Percentiles rank a stretch among this genome's conserved stretches.
phyloP scores from a whole-genome alignment of 1,140 invertebrate genomes.

The Hylaeus anthracinus region DNA sequence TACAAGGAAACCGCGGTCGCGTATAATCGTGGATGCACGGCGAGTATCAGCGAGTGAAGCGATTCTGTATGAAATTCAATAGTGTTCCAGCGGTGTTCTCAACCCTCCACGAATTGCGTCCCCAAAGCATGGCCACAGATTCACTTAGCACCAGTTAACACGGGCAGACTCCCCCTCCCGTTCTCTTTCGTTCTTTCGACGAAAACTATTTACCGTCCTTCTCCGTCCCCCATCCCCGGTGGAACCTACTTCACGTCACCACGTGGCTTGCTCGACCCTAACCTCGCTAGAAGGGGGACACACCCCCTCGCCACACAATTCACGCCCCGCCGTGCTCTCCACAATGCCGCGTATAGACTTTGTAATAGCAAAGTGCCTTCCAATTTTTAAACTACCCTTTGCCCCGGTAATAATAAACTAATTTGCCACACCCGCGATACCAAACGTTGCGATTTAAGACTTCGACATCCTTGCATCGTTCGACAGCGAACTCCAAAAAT shows the following conservation, averaged over 20 bases:
- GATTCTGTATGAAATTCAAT: slow-evolving; percentile 59
- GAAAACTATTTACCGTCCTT: slow-evolving; percentile 49
- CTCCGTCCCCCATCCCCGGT: slow-evolving; percentile 19
- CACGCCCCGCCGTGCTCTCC: slow-evolving; percentile 59
- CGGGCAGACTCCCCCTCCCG: slow-evolving; percentile 7
- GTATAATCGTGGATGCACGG: slow-evolving; percentile 23
- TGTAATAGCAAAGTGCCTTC: slow-evolving; percentile 61
- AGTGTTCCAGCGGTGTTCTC: slow-evolving; percentile 56
- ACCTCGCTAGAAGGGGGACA: slow-evolving; percentile 60
- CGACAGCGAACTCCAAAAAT: too few species aligned
- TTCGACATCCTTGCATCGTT: too few species aligned
- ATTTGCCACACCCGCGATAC: slow-evolving; percentile 21
- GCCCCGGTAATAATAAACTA: slow-evolving; percentile 49
- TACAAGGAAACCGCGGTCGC: not conserved
- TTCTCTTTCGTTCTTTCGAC: slow-evolving; percentile 29
- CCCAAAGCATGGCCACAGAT: slow-evolving; percentile 70
- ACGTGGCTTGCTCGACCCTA: slow-evolving; percentile 62
- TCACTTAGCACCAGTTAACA: slow-evolving; percentile 73
- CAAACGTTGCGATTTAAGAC: not conserved
- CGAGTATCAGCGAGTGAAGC: slow-evolving; percentile 49
- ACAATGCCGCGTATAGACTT: slow-evolving; percentile 57
- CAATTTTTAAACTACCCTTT: slow-evolving; percentile 57
- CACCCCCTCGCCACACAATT: slow-evolving; percentile 63
- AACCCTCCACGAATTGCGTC: slow-evolving; percentile 58
- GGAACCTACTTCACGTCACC: slow-evolving; percentile 60